A percentile compares a stretch with the other conserved stretches of the same genome.
These are phyloP conservation scores for Microctonus hyperodae DNA, from an alignment of 2,888 invertebrate genomes.

Conservation along the genomic window DNA sequence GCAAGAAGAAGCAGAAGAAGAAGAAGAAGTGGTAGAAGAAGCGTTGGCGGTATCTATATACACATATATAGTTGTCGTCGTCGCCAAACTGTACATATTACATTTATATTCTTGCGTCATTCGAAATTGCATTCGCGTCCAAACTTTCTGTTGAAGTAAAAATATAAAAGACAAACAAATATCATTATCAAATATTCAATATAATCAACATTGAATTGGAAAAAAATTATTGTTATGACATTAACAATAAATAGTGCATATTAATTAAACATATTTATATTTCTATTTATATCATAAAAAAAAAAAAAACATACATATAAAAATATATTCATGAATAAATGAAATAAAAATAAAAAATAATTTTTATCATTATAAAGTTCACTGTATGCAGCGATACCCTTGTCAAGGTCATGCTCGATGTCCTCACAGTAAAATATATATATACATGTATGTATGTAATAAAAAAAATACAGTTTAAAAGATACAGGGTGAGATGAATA, in stretches of 20 bases:
- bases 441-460: conserved; percentile 15
- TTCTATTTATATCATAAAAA: too few relatives aligned
- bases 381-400: conserved; percentile 9
- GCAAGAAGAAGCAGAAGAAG: conserved; percentile 15
- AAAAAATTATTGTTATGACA: not conserved
- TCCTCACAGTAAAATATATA: conserved; percentile 14
- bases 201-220: not conserved
- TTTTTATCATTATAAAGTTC: conserved; percentile 1
- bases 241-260: not conserved
- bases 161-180: not conserved
- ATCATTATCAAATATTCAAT: too few relatives aligned
- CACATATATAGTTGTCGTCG: not conserved
- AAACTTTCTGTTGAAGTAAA: not conserved
- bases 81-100: not conserved
- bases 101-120: conserved; percentile 17
- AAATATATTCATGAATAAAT: not conserved
- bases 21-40: conserved; percentile 30
- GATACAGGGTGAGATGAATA: conserved; percentile 17
- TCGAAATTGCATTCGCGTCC: conserved; percentile 7
- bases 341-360: not conserved
- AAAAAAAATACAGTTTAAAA: conserved; percentile 28
- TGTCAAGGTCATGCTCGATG: conserved; percentile 27
- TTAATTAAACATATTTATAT: not conserved
- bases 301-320: too few relatives aligned
- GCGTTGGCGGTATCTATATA: not conserved